phyloP scores from a whole-genome alignment of 2,888 invertebrate genomes.

The Diloba caeruleocephala region DNA sequence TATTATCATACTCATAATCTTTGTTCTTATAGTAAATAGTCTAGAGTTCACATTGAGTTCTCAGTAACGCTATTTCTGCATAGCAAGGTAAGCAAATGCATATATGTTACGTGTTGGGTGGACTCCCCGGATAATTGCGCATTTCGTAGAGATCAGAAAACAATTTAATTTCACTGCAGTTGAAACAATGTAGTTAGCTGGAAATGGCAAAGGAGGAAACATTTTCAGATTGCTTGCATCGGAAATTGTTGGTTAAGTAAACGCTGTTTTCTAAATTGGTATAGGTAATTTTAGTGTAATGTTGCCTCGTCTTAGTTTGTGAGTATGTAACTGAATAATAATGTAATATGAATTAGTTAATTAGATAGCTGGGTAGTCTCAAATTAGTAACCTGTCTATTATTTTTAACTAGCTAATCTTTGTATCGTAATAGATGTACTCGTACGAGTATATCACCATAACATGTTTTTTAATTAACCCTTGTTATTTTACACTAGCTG shows the following conservation, averaged over 20 bases:
- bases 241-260: constrained; percentile 8
- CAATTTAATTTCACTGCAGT: constrained; percentile 56
- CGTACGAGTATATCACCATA: too few species aligned
- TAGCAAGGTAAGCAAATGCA: constrained; percentile 68
- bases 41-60: constrained; percentile 51
- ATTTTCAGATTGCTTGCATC: constrained; percentile 34
- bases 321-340: background rate
- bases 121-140: constrained; percentile 58
- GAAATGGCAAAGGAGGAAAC: constrained; percentile 29
- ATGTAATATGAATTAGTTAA: too few species aligned
- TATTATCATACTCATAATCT: constrained; percentile 26
- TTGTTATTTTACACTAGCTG: too few species aligned
- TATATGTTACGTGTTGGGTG: constrained; percentile 50
- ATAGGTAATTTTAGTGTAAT: too few species aligned
- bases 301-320: too few species aligned
- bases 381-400: too few species aligned
- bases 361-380: too few species aligned
- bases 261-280: constrained; percentile 7
- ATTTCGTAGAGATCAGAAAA: constrained; percentile 64
- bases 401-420: too few species aligned
- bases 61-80: constrained; percentile 64
- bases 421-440: too few species aligned
- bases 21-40: constrained; percentile 60
- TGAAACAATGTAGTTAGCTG: constrained; percentile 43
- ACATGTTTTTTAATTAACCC: too few species aligned